Evolutionary conservation across 2,888 invertebrate genomes (phyloP), one percentile per base, ranked within the genome.

Genomic region (Drosophila colorata): DNA sequence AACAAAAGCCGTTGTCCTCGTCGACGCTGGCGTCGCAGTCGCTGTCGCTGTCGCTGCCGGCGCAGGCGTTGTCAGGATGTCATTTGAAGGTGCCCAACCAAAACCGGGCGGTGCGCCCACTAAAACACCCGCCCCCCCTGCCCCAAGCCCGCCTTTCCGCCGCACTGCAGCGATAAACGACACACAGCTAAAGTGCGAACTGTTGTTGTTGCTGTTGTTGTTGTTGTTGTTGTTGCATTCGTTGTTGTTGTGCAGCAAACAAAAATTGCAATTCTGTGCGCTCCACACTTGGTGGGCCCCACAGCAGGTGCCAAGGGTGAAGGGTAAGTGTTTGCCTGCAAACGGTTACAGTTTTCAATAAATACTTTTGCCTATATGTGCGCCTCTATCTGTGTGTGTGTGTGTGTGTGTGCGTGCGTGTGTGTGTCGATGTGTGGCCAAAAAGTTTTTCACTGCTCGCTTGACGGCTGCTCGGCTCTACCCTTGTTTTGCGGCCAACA

Each of bases 311-410:
- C 37, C 23, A 37, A 46, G 28, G 8, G 31, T 16, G 55, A 59
- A 40, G 60, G 65, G 59, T 57, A 80, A 82, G 69, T 78, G 88
- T 76, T 83, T 77, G 78, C 85, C 85, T 72, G 81, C 87, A 71
- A 88, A 87, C 83, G 88, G 81, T 84, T 83, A 84, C 83, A 84
- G 83, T 84, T 84, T 84, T 84, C 83, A 84, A 84, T 84, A 84
- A 84, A 84, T 84, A 84, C 84, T 88, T 84, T 87, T 69, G 78
- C 78, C 84, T 72, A 69, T 69, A 13, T 40, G 16, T 66, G 58
- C 23, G 20, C 43, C 18, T 47, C 13, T 57, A 20, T 44, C 33
- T 49, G 38, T 11, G 23, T 59, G 41, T 20, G 9, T 35, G 20
- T 40, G 47, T 41, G 38, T 55, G 55, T 55, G 41, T 37, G 20